phyloP scores from a whole-genome alignment of 64 coral and sea anemone species.

The Actinia equina region DNA sequence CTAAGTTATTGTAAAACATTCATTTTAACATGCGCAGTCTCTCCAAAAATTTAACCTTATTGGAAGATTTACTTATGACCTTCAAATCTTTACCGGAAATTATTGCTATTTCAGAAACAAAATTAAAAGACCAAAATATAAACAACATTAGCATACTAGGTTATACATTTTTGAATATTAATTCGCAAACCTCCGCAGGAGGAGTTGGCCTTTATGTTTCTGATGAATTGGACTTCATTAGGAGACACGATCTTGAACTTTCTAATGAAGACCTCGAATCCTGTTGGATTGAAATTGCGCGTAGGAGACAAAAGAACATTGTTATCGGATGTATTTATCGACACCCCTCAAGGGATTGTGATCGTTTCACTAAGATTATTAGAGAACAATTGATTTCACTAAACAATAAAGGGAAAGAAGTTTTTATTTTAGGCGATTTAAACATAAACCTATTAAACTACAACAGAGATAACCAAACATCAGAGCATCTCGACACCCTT shows the following conservation, averaged over 20 bases:
- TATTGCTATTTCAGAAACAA: constrained; percentile 57
- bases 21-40: no score
- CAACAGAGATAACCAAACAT: constrained; percentile 35
- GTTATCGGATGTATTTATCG: background rate
- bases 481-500: constrained; percentile 48
- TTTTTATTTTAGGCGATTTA: constrained; percentile 40
- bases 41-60: no score
- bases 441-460: constrained; percentile 54
- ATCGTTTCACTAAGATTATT: constrained; percentile 25
- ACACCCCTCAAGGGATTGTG: constrained; percentile 16
- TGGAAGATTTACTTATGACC: background rate
- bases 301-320: constrained; percentile 42
- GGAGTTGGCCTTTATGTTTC: constrained; percentile 53
- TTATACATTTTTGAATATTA: constrained; percentile 44
- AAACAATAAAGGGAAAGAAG: constrained; percentile 49
- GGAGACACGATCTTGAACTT: constrained; percentile 43
- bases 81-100: constrained; percentile 4
- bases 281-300: constrained; percentile 53
- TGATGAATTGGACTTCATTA: constrained; percentile 40
- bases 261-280: constrained; percentile 35
- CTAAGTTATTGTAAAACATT: no score
- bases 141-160: constrained; percentile 29
- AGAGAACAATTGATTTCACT: constrained; percentile 13
- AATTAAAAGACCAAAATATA: constrained; percentile 38
- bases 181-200: constrained; percentile 28